Conservation (phyloP, 2,797 vertebrate species). For the Enteromius thamalakanensis region DNA sequence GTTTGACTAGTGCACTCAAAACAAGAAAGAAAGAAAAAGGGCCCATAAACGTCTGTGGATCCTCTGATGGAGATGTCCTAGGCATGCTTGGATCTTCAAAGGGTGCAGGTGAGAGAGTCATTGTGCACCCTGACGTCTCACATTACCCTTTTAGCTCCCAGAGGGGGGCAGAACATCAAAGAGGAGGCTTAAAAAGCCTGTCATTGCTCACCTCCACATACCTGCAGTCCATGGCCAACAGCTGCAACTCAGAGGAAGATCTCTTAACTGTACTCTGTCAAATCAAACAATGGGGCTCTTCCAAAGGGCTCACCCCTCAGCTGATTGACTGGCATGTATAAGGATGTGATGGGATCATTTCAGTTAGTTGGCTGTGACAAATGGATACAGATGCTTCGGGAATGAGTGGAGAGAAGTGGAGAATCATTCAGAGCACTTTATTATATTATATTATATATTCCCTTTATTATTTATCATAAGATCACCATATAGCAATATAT, state of each 20-base stretch:
- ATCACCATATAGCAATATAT: neutral
- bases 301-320: conserved; percentile 49
- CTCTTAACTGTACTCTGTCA: conserved; percentile 61
- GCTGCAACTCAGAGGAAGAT: conserved; percentile 51
- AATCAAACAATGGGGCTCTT: conserved; percentile 59
- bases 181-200: conserved; percentile 71
- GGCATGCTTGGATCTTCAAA: conserved; percentile 83
- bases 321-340: conserved; percentile 51
- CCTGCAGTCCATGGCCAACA: conserved; percentile 52
- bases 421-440: neutral
- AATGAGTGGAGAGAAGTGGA: neutral
- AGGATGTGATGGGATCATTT: conserved; percentile 49
- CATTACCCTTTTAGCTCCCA: conserved; percentile 82
- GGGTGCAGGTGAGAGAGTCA: conserved; percentile 82
- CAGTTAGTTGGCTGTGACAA: conserved; percentile 31
- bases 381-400: conserved; percentile 23
- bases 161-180: conserved; percentile 76
- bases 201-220: conserved; percentile 67
- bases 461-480: neutral
- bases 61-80: conserved; percentile 75
- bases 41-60: conserved; percentile 62
- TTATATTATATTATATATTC: too few relatives aligned
- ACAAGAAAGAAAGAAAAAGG: conserved; percentile 71
- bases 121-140: conserved; percentile 78
- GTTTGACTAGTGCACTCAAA: conserved; percentile 73